Base-by-base conservation (phyloP, 2,797 vertebrate species). In the Forpus xanthops region DNA sequence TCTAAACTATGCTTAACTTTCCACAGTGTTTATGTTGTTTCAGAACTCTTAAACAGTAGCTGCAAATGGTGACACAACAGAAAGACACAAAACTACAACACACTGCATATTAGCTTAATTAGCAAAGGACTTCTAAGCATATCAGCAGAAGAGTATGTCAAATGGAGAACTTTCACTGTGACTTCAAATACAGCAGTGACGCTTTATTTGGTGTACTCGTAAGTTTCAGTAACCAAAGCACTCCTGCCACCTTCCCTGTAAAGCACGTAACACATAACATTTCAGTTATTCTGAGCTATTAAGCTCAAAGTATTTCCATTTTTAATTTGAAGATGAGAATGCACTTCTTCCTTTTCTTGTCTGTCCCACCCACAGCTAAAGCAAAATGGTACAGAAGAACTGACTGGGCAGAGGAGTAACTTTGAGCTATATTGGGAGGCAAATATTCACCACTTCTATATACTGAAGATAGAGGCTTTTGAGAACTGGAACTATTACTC, bases 1-100 rank as follows among this genome's bases (percentile, higher is more conserved):
- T 83, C 79, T 78, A 79, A 92, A 87, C 73, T 92, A 66, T 58
- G 70, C 79, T 56, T 76, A n/a, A 91, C 92, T 85, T 83, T 62
- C 66, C 92, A 31, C n/a, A 64, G 45, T 12, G 33, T 75, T 93
- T 85, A 83, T 42, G 50, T 28, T 77, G 35, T 70, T 82, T 70
- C 75, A 85, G 47, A 87, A 65, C 13, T 53, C 75, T 84, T 61
- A 61, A 76, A 83, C 45, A 89, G 85, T 5, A 93, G 42, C 35
- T 83, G 55, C 37, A 84, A 93, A 80, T 5, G 12, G 50, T 73
- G 72, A 64, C 25, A 1, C 44, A 82, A 82, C 5, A 89, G 53
- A 74, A 67, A 37, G 41, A 66, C 41, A 77, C 8, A 50, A 62
- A 79, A 44, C 47, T 76, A 44, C 42, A 82, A 44, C 17, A 73